Evolutionary conservation across 2,797 vertebrate species (phyloP), one percentile per base, ranked within the genome.

Genomic region (Peromyscus aztecus): DNA sequence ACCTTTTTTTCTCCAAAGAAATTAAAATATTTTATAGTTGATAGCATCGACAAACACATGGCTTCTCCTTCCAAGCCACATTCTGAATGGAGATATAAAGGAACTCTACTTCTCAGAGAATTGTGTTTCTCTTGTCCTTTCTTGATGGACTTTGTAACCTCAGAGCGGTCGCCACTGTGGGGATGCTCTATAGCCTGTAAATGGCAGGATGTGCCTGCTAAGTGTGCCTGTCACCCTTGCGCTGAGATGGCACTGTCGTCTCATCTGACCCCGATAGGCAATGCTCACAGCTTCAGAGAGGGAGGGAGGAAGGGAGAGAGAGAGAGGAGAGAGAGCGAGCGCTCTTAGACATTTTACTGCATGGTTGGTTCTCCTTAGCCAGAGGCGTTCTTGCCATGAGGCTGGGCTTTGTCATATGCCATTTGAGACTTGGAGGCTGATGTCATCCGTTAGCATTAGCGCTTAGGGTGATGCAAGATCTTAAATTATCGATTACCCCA

Each of bases 361-460:
- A 17, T 90, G 55, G 11, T 21, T 88, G 86, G 83, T 89, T 95
- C 95, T 86, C 29, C 0, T 0, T 81, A 88, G 90, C 80, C 24
- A 31, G 49, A 84, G 82, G 83, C 88, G 89, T 94, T 91, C 93
- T 90, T 94, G 96, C n/a, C 96, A 89, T 94, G 57, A 65, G 73
- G 49, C 52, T 91, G 65, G 67, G 55, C 59, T 95, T 96, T 98
- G 96, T 95, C 61, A 87, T 91, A 0, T 92, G 92, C n/a, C 88
- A 84, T 97, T 97, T 97, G 97, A 98, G 97, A 98, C 86, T 95
- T 57, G 0, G 7, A 95, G 89, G 94, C 94, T 98, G 98, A 97
- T 97, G 97, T 96, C 97, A 97, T 97, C 95, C 81, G 88, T 97
- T 92, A 96, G 94, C 96, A 96, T 97, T 96, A 97, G 97, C 55